phyloP scores from a whole-genome alignment of 1,140 invertebrate genomes.

The Cydia fagiglandana region DNA sequence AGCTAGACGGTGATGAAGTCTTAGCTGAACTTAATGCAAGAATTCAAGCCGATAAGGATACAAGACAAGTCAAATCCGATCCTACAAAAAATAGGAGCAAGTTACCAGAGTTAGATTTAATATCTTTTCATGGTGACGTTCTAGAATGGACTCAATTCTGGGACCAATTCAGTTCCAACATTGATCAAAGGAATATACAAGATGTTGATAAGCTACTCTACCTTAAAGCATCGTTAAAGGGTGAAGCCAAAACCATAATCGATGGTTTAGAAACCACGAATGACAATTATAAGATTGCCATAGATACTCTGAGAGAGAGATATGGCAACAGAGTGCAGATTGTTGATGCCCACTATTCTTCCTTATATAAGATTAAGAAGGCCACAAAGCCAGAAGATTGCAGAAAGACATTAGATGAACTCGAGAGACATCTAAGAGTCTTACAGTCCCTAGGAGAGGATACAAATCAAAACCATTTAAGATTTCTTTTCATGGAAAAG shows the following conservation, averaged over 20 bases:
- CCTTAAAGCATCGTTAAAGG: slow-evolving; percentile 4
- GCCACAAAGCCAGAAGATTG: not conserved
- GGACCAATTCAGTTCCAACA: slow-evolving; percentile 14
- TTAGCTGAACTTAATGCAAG: not conserved
- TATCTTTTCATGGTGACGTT: not conserved
- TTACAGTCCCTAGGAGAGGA: slow-evolving; percentile 22
- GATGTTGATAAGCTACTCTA: slow-evolving; percentile 19
- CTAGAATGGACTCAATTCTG: slow-evolving; percentile 23
- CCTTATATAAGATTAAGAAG: slow-evolving; percentile 4
- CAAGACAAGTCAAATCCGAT: not conserved
- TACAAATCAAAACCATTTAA: slow-evolving; percentile 13
- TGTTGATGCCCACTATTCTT: slow-evolving; percentile 27
- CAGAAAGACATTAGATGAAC: slow-evolving; percentile 17
- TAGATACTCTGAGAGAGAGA: slow-evolving; percentile 22
- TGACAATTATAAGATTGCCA: slow-evolving; percentile 25
- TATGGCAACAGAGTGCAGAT: slow-evolving; percentile 5
- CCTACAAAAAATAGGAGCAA: not conserved
- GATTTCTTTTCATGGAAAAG: slow-evolving; percentile 23
- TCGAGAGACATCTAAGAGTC: slow-evolving; percentile 25
- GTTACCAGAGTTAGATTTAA: slow-evolving; percentile 6
- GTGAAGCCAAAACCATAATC: not conserved
- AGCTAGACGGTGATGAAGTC: not conserved
- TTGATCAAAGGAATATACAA: not conserved
- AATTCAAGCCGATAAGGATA: not conserved
- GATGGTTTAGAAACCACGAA: slow-evolving; percentile 21